These are phyloP conservation scores for Notocelia uddmanniana DNA, from an alignment of 2,888 invertebrate genomes.

Conservation along the genomic window DNA sequence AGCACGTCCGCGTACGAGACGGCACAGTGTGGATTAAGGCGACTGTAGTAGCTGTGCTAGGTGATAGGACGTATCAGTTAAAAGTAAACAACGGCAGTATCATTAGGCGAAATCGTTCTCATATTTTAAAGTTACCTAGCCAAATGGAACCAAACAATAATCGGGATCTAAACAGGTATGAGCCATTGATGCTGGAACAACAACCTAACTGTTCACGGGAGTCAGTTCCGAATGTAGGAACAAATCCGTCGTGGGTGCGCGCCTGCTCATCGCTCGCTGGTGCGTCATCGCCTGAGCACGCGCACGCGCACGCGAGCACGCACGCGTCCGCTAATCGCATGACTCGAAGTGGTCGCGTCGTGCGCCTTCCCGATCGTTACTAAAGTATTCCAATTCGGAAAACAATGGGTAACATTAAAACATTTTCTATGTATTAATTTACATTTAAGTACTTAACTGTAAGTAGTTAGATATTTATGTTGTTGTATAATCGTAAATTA, in stretches of 20 bases:
- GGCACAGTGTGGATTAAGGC: not conserved
- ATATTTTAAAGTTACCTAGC: not conserved
- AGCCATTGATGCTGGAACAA: not conserved
- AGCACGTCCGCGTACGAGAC: constrained; percentile 14
- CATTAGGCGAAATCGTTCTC: constrained; percentile 32
- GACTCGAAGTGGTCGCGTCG: too few species aligned
- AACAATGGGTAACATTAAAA: too few species aligned
- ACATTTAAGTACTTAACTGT: too few species aligned
- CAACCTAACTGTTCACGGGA: too few species aligned
- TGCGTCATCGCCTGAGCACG: too few species aligned
- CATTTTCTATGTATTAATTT: too few species aligned
- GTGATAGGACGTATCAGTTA: constrained; percentile 33
- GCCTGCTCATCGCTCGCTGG: not conserved
- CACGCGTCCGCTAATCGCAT: too few species aligned
- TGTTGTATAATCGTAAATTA: too few species aligned
- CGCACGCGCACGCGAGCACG: too few species aligned
- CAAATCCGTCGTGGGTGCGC: not conserved
- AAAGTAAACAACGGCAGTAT: constrained; percentile 28
- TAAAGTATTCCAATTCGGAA: too few species aligned
- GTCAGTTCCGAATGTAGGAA: not conserved
- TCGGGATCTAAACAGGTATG: constrained; percentile 6
- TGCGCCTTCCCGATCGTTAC: too few species aligned
- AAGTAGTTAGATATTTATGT: too few species aligned
- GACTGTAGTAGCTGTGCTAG: not conserved
- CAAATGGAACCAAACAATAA: not conserved